Base-by-base conservation (phyloP, 2,797 vertebrate genomes). In the Platalea minor region DNA sequence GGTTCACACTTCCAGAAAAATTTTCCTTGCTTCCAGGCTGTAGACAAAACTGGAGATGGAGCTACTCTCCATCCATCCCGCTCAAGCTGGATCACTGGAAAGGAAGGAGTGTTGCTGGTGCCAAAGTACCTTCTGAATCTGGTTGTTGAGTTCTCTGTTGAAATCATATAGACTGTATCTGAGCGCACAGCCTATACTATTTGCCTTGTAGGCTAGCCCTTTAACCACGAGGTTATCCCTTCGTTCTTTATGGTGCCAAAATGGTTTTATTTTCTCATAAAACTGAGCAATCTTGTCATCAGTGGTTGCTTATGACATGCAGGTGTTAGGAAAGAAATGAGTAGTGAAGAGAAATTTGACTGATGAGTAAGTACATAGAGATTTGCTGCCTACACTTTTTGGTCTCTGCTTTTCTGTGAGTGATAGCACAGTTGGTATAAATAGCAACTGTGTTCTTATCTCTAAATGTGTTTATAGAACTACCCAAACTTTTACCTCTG, bases 321-420 rank as follows among this genome's bases (percentile, higher is more conserved):
- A 86, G 85, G 85, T 96, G 93, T 88, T 96, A 95, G 87, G 85
- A 73, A 75, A 95, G 89, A 86, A 93, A 89, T 92, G 82, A 96
- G 46, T 92, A 92, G 70, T 60, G 67, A 90, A 88, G 87, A 88
- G 65, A 87, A 94, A 89, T 91, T 73, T 95, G 93, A 73, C 59
- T 91, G 89, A 86, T 97, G 91, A 92, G 79, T 96, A 91, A 89
- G 87, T 93, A 69, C 5, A 7, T 51, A 85, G 70, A 82, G 83
- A 61, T 93, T 90, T 88, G n/a, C 91, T 93, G 89, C 94, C 92
- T 87, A 94, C 93, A 74, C 56, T 26, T 94, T 69, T 72, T 92
- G 59, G 56, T 93, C 95, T 93, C 85, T 96, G 54, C 29, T 88
- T 90, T 93, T 91, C 60, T 86, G 25, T 67, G 85, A 79, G 60